Base-by-base conservation (phyloP, 2,888 invertebrate species). In the Emmelina monodactyla region DNA sequence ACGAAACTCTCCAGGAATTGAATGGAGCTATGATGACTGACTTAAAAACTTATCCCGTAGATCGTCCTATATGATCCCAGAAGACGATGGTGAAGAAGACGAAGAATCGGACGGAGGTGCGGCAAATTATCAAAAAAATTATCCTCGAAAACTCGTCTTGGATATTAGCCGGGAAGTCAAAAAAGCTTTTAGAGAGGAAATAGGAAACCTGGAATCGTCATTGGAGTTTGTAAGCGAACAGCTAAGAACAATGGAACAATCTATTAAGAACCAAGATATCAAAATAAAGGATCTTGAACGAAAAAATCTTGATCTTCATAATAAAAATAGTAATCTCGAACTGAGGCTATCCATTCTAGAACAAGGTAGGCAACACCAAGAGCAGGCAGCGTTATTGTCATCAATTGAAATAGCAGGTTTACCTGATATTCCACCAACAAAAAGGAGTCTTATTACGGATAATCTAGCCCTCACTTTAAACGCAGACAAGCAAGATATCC, bases 1-100 rank as follows among this genome's bases (percentile, higher is more conserved):
- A 2, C 29, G 37, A 10, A 41, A 43, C 22, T 35, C 43, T 7
- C 13, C 34, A 1, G 36, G 37, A n/a, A 36, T 46, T 2, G 46
- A 48, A 37, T 48, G 43, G 44, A 45, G 43, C 25, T 46, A 44
- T 22, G 32, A 32, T n/a, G 38, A 38, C 11, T 38, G 38, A n/a
- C n/a, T 34, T 3, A 14, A 16, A n/a, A 42, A 40, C 22, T 11
- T 38, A 3, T 35, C 38, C 2, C 34, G 39, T 2, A 35, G 45
- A 11, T 37, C 41, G 0, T 43, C 42, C 2, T 45, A 37, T 11
- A 16, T 43, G 1, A 38, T 39, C 2, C 41, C 41, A 1, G 42
- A 41, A 4, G 41, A 39, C 15, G 39, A 34, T 1, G 40, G 32
- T 5, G 40, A 40, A 3, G 43, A 40, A 3, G 40, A 39, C 2